Evolutionary conservation across 2,888 invertebrate genomes (phyloP).

Genomic region (Sminthurides aquaticus): DNA sequence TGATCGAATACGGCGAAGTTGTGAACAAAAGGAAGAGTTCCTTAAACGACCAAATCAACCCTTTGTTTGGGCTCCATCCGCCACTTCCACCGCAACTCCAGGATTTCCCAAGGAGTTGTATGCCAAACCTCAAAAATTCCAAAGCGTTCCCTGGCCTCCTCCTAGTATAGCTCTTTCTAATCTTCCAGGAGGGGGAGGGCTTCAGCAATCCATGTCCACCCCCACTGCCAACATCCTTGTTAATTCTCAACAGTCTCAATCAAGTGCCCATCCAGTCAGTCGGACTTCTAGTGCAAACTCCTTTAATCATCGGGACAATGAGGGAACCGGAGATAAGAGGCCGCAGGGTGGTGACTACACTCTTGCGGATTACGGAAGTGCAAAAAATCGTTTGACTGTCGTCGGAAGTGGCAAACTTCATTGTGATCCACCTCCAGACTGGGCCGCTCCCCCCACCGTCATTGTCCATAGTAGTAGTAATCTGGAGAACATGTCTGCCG

Average conservation of each 20-base stretch:
- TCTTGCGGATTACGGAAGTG: constrained; percentile 31
- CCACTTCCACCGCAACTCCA: constrained; percentile 22
- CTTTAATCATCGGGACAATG: constrained; percentile 5
- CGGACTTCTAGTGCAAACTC: constrained; percentile 15
- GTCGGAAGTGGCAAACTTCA: constrained; percentile 72
- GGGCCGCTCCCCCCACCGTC: constrained; percentile 33
- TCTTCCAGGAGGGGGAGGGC: background rate
- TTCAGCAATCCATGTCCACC: constrained; percentile 17
- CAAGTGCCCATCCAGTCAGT: background rate
- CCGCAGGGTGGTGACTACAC: background rate
- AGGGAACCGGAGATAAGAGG: background rate
- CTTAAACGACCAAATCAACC: constrained; percentile 60
- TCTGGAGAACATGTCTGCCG: background rate
- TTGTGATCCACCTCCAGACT: constrained; percentile 51
- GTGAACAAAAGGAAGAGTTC: constrained; percentile 85
- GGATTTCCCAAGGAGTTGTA: constrained; percentile 49
- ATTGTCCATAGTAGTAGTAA: constrained; percentile 9
- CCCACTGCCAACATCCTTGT: constrained; percentile 3
- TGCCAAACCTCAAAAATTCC: constrained; percentile 68
- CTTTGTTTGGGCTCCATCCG: constrained; percentile 54
- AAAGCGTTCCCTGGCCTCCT: constrained; percentile 66
- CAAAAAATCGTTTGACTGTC: constrained; percentile 68
- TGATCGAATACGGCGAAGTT: constrained; percentile 61
- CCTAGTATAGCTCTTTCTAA: constrained; percentile 36
- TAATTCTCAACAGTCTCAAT: background rate